Conservation (phyloP, 2,888 invertebrate genomes). For the Xestia c-nigrum region DNA sequence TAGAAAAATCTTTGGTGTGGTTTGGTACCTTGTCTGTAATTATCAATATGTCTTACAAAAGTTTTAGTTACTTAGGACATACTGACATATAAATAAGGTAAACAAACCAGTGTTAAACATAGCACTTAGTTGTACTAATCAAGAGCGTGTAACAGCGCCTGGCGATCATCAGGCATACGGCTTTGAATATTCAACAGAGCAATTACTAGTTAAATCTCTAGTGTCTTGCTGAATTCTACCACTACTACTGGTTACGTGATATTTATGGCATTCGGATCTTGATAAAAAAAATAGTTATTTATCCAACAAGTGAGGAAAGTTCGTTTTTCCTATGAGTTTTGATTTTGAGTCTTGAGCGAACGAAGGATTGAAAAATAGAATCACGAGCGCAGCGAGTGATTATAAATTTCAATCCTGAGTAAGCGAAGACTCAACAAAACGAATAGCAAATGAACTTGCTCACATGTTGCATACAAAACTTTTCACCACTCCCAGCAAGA, state of each 20-base stretch:
- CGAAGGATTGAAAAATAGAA: too few relatives aligned
- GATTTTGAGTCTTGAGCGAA: too few relatives aligned
- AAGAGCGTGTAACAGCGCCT: slow-evolving; percentile 57
- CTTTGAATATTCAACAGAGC: slow-evolving; percentile 73
- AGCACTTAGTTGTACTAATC: slow-evolving; percentile 57
- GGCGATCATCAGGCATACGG: slow-evolving; percentile 62
- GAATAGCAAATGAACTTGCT: too few relatives aligned
- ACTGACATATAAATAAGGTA: too few relatives aligned
- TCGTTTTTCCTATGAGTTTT: too few relatives aligned
- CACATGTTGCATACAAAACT: too few relatives aligned
- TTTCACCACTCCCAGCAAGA: too few relatives aligned
- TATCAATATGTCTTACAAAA: background rate
- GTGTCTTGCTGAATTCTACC: slow-evolving; percentile 63
- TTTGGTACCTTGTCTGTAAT: background rate
- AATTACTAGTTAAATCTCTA: slow-evolving; percentile 72
- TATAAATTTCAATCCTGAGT: too few relatives aligned
- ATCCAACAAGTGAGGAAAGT: too few relatives aligned
- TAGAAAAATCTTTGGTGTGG: background rate
- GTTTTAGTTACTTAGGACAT: background rate
- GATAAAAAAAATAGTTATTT: too few relatives aligned
- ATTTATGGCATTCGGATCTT: slow-evolving; percentile 1
- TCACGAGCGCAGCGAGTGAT: too few relatives aligned
- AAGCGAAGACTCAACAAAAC: too few relatives aligned
- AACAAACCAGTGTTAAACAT: slow-evolving; percentile 25
- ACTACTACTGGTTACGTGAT: slow-evolving; percentile 46